Conservation (phyloP, 2,113 vertebrate genomes). For the Lepus americanus region DNA sequence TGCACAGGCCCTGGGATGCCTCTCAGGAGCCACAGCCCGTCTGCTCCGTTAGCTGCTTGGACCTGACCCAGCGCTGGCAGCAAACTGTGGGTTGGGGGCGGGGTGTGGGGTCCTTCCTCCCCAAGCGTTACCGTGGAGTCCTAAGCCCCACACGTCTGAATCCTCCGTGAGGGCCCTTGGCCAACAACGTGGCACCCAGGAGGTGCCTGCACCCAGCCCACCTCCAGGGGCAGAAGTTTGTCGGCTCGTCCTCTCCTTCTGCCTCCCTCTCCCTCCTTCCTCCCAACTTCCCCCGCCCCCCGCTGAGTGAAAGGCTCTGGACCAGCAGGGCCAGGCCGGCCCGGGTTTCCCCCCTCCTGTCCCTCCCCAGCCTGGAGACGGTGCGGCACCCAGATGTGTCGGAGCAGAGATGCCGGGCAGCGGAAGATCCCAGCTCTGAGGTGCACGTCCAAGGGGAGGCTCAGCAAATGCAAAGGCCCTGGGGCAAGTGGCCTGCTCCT, state of each 20-base stretch:
- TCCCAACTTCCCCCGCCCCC: rapidly evolving
- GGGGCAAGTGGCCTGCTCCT: background rate
- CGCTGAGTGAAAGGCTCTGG: background rate
- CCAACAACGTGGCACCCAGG: background rate
- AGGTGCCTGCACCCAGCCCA: background rate
- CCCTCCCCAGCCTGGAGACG: background rate
- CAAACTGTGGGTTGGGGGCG: background rate
- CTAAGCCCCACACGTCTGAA: background rate
- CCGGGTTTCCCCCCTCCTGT: background rate
- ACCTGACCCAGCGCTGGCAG: background rate
- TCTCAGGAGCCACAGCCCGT: background rate
- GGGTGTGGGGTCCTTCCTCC: too few species aligned
- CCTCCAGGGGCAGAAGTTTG: background rate
- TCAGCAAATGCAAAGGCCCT: background rate
- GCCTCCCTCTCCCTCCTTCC: too few species aligned
- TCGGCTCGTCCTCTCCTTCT: background rate
- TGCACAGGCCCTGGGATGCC: rapidly evolving
- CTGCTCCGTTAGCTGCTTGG: background rate
- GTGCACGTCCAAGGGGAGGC: background rate
- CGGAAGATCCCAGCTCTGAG: background rate
- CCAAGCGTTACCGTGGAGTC: background rate
- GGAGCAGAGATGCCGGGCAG: background rate
- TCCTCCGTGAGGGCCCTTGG: background rate
- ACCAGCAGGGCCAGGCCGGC: background rate
- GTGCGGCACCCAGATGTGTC: background rate